Base-by-base conservation (phyloP, 35 echinoderm and acorn worm genomes). In the Apostichopus parvimensis region DNA sequence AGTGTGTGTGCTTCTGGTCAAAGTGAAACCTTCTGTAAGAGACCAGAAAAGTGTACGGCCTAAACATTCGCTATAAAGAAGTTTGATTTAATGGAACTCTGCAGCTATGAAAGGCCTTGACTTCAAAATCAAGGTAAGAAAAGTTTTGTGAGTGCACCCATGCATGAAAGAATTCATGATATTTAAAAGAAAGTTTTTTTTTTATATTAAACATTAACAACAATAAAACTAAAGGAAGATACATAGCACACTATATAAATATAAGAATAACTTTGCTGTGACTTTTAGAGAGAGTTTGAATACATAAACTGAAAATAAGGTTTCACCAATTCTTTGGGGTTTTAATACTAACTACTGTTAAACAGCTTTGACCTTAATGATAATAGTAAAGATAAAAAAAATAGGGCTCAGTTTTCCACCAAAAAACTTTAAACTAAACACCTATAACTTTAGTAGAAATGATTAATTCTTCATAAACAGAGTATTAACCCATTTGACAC, bases 241-340 rank as follows among this genome's bases (percentile, higher is more conserved):
- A 14, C 64, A 68, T 68, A 68, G 64, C 64, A 68, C 64, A 68
- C 64, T 68, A 68, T 68, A 68, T 18, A 68, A 68, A 45, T 68
- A 68, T 14, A 68, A 66, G 18, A 68, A 68, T 11, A 68, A 68
- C 11, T 68, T 68, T 68, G 64, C 18, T 68, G 64, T 14, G 64
- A 68, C 64, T 68, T 68, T 68, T 10, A 68, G 18, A 68, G 18
- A 68, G 64, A 68, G 64, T 14, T 11, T 68, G 64, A 68, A 68
- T 68, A 68, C 64, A 68, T 68, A 68, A 68, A 68, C 64, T 68
- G 64, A 68, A 68, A 68, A 68, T 68, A 68, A 14, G 64, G 64
- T 18, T 4, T 68, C 64, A 14, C 15, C 18, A 68, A 11, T 68
- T 68, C 64, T 68, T 68, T 68, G 64, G 64, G 64, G 64, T 7